Evolutionary conservation across 2,113 vertebrate species (phyloP).

Genomic region (Periophthalmus modestus): DNA sequence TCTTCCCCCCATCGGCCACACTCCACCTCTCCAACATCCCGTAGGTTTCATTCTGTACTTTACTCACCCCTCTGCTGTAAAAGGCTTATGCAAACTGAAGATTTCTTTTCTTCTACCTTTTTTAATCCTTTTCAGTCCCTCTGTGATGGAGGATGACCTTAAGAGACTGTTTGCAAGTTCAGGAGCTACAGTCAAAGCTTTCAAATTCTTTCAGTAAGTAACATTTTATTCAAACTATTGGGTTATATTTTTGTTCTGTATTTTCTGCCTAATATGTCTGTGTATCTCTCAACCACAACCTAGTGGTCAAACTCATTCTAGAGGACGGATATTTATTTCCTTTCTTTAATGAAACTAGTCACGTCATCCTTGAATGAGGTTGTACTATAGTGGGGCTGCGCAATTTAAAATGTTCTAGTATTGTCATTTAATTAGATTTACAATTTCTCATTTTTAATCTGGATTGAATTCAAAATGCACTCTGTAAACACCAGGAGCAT

Average conservation of each 20-base stretch:
- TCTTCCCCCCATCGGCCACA: slow-evolving; percentile 93
- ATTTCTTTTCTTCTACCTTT: neutral
- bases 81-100: neutral
- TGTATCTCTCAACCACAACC: neutral
- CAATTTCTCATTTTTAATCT: too few species aligned
- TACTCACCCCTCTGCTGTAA: neutral
- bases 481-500: too few species aligned
- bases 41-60: slow-evolving; percentile 72
- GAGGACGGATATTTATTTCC: too few species aligned
- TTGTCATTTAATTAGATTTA: too few species aligned
- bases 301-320: too few species aligned
- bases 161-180: slow-evolving; percentile 88
- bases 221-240: neutral
- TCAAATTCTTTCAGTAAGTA: slow-evolving; percentile 99
- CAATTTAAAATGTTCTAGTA: too few species aligned
- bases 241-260: too few species aligned
- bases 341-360: too few species aligned
- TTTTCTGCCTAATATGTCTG: too few species aligned
- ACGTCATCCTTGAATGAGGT: too few species aligned
- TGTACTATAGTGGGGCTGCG: too few species aligned
- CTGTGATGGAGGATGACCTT: slow-evolving; percentile 90
- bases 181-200: slow-evolving; percentile 90
- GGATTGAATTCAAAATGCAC: too few species aligned
- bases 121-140: slow-evolving; percentile 75
- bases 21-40: slow-evolving; percentile 96